Percentiles rank a stretch among this genome's conserved stretches.
Conservation (phyloP, 2,797 vertebrate species). For the Pempheris klunzingeri region DNA sequence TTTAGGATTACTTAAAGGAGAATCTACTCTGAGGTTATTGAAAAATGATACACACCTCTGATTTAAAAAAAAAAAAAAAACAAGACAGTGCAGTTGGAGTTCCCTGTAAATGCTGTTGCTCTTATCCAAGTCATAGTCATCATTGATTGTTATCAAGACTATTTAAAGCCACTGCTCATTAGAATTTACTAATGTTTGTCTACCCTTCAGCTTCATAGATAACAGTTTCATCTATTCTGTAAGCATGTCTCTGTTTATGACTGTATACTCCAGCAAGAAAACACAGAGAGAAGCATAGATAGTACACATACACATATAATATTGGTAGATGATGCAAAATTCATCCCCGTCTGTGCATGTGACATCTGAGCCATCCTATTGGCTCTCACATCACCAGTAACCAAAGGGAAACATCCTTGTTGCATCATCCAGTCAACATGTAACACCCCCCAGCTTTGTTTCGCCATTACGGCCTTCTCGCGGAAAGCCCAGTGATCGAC, state of each 20-base stretch:
- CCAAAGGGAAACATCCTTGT: conserved; percentile 10
- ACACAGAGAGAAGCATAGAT: background rate
- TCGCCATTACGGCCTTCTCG: conserved; percentile 24
- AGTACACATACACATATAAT: too few relatives aligned
- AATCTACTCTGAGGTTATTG: background rate
- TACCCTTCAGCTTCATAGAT: background rate
- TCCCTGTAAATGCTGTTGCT: background rate
- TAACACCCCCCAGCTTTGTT: conserved; percentile 31
- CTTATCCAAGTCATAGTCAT: background rate
- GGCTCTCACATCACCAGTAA: conserved; percentile 5
- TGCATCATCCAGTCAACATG: conserved; percentile 27
- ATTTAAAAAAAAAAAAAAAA: background rate
- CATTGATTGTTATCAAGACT: background rate
- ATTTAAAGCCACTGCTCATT: background rate
- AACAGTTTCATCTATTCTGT: background rate
- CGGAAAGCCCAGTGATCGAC: conserved; percentile 28
- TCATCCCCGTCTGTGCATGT: background rate
- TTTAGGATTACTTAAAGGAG: background rate
- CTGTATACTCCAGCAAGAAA: background rate
- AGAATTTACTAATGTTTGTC: background rate
- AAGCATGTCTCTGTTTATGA: background rate
- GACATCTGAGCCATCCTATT: conserved; percentile 6
- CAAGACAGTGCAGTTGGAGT: background rate
- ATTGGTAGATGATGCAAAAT: conserved; percentile 10
- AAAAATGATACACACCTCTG: background rate